phyloP scores from a whole-genome alignment of 2,888 invertebrate species.

The Mesorhabditis belari region DNA sequence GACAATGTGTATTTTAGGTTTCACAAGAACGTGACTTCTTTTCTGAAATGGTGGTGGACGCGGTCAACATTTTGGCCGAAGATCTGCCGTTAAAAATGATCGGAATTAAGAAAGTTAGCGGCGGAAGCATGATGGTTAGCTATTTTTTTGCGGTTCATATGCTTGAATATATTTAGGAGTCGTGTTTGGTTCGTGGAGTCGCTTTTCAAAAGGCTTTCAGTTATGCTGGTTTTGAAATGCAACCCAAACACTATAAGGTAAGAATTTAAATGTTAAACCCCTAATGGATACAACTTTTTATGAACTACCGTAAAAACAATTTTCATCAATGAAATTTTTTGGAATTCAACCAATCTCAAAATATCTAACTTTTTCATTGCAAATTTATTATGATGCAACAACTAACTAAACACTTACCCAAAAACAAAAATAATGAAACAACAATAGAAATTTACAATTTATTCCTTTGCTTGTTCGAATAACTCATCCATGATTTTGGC shows the following conservation, averaged over 20 bases:
- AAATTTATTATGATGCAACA: no score
- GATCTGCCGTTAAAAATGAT: constrained; percentile 94
- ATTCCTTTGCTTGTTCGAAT: no score
- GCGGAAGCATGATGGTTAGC: constrained; percentile 42
- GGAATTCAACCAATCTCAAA: no score
- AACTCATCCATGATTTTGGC: no score
- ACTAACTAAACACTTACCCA: no score
- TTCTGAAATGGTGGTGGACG: constrained; percentile 93
- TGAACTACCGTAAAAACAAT: background rate
- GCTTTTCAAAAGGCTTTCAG: constrained; percentile 99
- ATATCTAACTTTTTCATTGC: no score
- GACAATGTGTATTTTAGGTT: constrained; percentile 13
- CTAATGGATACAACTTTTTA: no score
- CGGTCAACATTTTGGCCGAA: constrained; percentile 77
- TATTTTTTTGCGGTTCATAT: background rate
- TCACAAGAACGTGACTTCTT: constrained; percentile 92
- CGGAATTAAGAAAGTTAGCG: constrained; percentile 86
- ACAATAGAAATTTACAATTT: no score
- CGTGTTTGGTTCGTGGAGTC: constrained; percentile 81
- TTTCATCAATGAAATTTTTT: no score
- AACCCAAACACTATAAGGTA: constrained; percentile 70
- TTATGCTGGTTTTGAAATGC: constrained; percentile 99
- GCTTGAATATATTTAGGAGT: constrained; percentile 63
- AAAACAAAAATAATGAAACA: no score
- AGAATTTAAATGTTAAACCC: no score